Conservation (phyloP, 2,888 invertebrate species). For the Blastobasis lacticolella region DNA sequence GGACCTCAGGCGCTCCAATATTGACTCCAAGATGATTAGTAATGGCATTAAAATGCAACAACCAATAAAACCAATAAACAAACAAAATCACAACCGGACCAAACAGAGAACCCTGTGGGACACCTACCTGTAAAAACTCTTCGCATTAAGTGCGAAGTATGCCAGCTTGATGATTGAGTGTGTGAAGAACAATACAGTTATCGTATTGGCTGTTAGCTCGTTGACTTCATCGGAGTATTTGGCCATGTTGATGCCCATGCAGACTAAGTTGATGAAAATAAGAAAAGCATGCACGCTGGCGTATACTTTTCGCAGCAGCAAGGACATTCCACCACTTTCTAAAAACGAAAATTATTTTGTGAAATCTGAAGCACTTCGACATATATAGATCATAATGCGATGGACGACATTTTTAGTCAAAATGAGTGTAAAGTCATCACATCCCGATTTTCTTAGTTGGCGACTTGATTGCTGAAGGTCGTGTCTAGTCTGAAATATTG, state of each 20-base stretch:
- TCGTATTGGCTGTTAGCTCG: conserved; percentile 83
- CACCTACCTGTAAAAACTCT: conserved; percentile 81
- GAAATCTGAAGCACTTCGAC: too few species aligned
- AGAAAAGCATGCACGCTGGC: conserved; percentile 76
- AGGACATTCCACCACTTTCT: conserved; percentile 62
- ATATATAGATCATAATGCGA: too few species aligned
- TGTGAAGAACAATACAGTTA: conserved; percentile 86
- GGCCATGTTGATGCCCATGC: conserved; percentile 80
- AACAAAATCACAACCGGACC: not conserved
- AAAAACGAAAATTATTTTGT: conserved; percentile 4
- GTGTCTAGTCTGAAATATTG: too few species aligned
- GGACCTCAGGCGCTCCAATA: too few species aligned
- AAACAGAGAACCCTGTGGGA: not conserved
- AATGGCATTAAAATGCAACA: too few species aligned
- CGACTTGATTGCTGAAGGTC: too few species aligned
- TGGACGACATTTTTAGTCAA: too few species aligned
- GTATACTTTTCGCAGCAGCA: conserved; percentile 76
- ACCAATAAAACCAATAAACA: too few species aligned
- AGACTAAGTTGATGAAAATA: conserved; percentile 75
- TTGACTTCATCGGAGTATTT: conserved; percentile 84
- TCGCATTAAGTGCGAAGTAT: conserved; percentile 83
- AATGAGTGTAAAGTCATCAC: too few species aligned
- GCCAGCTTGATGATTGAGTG: conserved; percentile 83
- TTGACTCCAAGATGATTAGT: too few species aligned
- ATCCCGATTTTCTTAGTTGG: too few species aligned